Percentiles rank a stretch among this genome's conserved stretches.
Evolutionary conservation across 2,797 vertebrate genomes (phyloP).

Genomic region (Rhinatrema bivittatum): DNA sequence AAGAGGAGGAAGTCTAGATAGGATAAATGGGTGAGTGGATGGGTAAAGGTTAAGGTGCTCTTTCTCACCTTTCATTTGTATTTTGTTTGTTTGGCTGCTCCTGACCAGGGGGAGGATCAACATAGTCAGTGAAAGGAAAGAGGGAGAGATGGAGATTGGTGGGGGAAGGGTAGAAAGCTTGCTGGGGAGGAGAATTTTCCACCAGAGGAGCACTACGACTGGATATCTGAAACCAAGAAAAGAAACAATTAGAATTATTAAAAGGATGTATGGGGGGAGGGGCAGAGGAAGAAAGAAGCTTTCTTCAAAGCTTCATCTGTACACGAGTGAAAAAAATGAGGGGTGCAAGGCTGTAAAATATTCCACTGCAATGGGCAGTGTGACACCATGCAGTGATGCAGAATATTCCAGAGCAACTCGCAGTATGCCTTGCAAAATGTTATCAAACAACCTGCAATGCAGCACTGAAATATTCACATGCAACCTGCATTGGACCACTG

Average conservation of each 20-base stretch:
- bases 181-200: background rate
- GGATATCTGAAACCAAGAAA: constrained; percentile 31
- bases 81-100: constrained; percentile 5
- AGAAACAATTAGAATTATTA: background rate
- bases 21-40: background rate
- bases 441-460: too few species aligned
- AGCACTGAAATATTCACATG: too few species aligned
- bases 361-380: too few species aligned
- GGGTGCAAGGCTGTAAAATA: too few species aligned
- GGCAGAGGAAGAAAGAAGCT: too few species aligned
- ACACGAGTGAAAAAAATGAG: too few species aligned
- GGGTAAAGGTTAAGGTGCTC: fast-evolving
- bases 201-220: background rate
- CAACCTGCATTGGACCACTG: too few species aligned
- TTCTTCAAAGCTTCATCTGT: too few species aligned
- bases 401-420: too few species aligned
- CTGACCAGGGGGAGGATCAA: constrained; percentile 41
- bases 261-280: too few species aligned
- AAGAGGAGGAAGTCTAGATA: background rate
- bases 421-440: too few species aligned
- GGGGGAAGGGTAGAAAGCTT: background rate
- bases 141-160: constrained; percentile 2
- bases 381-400: too few species aligned
- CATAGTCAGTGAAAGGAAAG: constrained; percentile 15
- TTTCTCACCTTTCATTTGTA: constrained; percentile 23